phyloP scores from a whole-genome alignment of 2,113 vertebrate genomes.

The Chamaetylas fuelleborni region DNA sequence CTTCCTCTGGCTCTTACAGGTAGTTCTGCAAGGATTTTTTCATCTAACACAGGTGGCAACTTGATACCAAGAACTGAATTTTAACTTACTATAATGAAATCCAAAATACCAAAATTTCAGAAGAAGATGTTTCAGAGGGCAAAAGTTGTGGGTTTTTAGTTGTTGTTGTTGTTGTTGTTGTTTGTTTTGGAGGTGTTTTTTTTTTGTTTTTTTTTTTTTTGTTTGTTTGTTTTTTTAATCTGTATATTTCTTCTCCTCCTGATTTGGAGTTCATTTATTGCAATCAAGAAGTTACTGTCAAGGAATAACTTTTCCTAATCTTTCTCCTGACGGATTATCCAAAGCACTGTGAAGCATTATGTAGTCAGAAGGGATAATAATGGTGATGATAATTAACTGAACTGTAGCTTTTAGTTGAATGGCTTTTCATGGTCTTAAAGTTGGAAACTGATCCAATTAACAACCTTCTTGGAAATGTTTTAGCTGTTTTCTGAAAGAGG shows the following conservation, averaged over 20 bases:
- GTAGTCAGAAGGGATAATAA: not conserved
- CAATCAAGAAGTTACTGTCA: not conserved
- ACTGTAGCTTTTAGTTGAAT: not conserved
- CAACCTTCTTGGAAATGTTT: not conserved
- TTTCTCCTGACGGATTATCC: not conserved
- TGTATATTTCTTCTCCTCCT: not conserved
- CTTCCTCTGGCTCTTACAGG: not conserved
- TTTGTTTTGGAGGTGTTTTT: no score
- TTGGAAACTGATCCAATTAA: not conserved
- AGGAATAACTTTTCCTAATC: not conserved
- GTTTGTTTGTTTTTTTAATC: fast-evolving
- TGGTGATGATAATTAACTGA: not conserved
- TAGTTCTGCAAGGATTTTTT: not conserved
- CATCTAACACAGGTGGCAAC: not conserved
- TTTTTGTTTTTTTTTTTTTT: no score
- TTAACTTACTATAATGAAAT: not conserved
- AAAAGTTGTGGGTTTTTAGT: not conserved
- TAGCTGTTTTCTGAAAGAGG: not conserved
- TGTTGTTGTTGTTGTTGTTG: no score
- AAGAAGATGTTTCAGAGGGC: not conserved
- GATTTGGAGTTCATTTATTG: not conserved
- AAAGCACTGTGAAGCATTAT: not conserved
- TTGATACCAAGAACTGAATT: not conserved
- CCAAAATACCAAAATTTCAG: not conserved
- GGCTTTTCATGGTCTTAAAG: not conserved